Evolutionary conservation across 92 coral and sea anemone genomes (phyloP).

Genomic region (Heliopora coerulea): DNA sequence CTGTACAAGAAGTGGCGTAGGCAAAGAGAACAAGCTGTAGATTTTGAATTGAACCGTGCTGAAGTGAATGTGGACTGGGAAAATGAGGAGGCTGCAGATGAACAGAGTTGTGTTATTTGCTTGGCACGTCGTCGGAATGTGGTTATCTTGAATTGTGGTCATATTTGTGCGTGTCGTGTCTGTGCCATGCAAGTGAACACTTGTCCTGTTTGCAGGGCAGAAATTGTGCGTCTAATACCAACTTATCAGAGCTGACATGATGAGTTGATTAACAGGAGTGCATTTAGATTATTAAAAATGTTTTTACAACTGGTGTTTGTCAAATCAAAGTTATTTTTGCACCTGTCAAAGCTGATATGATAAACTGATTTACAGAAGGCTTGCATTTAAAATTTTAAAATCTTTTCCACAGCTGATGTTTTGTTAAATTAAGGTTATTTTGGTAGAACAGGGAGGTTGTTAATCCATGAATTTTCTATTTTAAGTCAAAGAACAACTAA

Average conservation of each 20-base stretch:
- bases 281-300: neutral
- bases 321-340: too few relatives aligned
- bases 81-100: slow-evolving; percentile 41
- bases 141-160: slow-evolving; percentile 95
- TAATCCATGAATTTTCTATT: too few relatives aligned
- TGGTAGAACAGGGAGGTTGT: too few relatives aligned
- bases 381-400: neutral
- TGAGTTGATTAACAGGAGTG: neutral
- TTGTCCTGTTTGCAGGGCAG: slow-evolving; percentile 85
- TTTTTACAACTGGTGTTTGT: neutral
- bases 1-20: slow-evolving; percentile 69
- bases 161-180: slow-evolving; percentile 75
- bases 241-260: slow-evolving; percentile 53
- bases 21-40: slow-evolving; percentile 45
- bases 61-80: slow-evolving; percentile 48
- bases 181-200: slow-evolving; percentile 72
- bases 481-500: too few relatives aligned
- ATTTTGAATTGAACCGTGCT: slow-evolving; percentile 30
- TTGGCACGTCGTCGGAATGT: slow-evolving; percentile 87
- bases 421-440: too few relatives aligned
- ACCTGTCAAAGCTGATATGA: slow-evolving; percentile 52
- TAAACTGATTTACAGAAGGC: neutral
- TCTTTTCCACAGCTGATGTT: neutral
- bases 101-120: slow-evolving; percentile 77
- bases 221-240: slow-evolving; percentile 75